phyloP scores from a whole-genome alignment of 1,140 invertebrate species.

The Maniola jurtina region DNA sequence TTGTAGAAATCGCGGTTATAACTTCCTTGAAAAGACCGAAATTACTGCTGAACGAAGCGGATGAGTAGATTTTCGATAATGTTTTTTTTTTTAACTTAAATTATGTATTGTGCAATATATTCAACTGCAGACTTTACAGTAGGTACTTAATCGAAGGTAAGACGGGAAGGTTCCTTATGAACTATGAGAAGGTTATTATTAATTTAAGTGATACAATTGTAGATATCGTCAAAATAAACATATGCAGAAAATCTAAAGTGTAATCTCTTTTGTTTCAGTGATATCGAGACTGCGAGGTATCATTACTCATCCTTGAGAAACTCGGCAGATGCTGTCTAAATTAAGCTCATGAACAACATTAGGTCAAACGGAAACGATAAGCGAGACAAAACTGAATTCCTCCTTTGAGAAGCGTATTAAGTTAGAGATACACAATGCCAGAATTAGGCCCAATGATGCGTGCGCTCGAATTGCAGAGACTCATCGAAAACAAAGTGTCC shows the following conservation, averaged over 20 bases:
- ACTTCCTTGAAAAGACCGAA: conserved; percentile 18
- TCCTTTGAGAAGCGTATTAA: conserved; percentile 1
- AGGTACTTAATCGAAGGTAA: no score
- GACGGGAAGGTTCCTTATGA: no score
- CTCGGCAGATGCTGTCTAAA: conserved; percentile 24
- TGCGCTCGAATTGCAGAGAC: conserved; percentile 67
- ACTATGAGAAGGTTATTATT: no score
- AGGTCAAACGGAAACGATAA: conserved; percentile 17
- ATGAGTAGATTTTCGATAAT: conserved; percentile 10
- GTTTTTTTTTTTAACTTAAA: neutral
- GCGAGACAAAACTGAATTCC: neutral
- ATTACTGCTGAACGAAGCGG: conserved; percentile 7
- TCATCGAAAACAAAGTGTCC: conserved; percentile 73
- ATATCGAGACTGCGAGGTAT: conserved; percentile 9
- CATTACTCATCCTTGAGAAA: conserved; percentile 18
- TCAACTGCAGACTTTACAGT: no score
- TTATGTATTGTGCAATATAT: conserved; percentile 1
- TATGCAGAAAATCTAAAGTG: neutral
- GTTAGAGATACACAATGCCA: conserved; percentile 49
- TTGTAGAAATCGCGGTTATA: conserved; percentile 31
- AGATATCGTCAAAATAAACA: neutral
- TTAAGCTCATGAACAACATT: conserved; percentile 20
- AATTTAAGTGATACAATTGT: no score
- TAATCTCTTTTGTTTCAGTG: conserved; percentile 28
- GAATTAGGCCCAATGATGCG: conserved; percentile 71